Evolutionary conservation across 2,797 vertebrate species (phyloP).

Genomic region (Gymnoscopelus microlampas): DNA sequence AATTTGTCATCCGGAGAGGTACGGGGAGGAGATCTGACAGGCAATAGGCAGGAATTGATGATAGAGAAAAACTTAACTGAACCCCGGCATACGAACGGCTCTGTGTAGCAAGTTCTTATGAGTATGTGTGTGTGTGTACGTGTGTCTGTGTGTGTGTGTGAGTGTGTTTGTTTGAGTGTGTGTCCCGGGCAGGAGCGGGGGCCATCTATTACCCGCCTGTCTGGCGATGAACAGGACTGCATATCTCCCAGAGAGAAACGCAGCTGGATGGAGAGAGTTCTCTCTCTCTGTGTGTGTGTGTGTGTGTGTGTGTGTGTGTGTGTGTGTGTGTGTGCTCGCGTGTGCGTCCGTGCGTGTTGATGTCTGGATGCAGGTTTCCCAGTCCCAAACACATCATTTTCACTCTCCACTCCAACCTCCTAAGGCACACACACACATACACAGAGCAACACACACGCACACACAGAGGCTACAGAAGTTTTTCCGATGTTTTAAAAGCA

Average conservation of each 20-base stretch:
- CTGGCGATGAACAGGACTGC: slow-evolving; percentile 69
- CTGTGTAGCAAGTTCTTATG: slow-evolving; percentile 46
- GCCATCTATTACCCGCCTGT: slow-evolving; percentile 72
- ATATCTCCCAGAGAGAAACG: slow-evolving; percentile 72
- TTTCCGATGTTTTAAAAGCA: slow-evolving; percentile 71
- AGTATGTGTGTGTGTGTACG: slow-evolving; percentile 25
- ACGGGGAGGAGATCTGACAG: slow-evolving; percentile 28
- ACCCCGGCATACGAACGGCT: slow-evolving; percentile 52
- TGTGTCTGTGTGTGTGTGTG: slow-evolving; percentile 35
- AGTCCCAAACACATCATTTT: slow-evolving; percentile 73
- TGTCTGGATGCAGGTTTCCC: slow-evolving; percentile 63
- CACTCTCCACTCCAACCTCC: slow-evolving; percentile 53
- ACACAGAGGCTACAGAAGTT: slow-evolving; percentile 62
- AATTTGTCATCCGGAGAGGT: slow-evolving; percentile 19
- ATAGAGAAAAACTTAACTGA: slow-evolving; percentile 40
- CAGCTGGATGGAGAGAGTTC: slow-evolving; percentile 69
- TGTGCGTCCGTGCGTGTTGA: slow-evolving; percentile 50
- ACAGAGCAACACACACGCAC: slow-evolving; percentile 27
- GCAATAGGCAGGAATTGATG: slow-evolving; percentile 12
- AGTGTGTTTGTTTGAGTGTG: slow-evolving; percentile 28
- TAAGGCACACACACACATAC: slow-evolving; percentile 12
- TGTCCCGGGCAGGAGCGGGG: slow-evolving; percentile 45
- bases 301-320: slow-evolving; percentile 25
- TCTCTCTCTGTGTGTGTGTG: slow-evolving; percentile 33
- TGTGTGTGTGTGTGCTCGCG: slow-evolving; percentile 37